Percentiles rank a stretch among this genome's conserved stretches.
Conservation (phyloP, 2,888 invertebrate species). For the Caenorhabditis zanzibari region DNA sequence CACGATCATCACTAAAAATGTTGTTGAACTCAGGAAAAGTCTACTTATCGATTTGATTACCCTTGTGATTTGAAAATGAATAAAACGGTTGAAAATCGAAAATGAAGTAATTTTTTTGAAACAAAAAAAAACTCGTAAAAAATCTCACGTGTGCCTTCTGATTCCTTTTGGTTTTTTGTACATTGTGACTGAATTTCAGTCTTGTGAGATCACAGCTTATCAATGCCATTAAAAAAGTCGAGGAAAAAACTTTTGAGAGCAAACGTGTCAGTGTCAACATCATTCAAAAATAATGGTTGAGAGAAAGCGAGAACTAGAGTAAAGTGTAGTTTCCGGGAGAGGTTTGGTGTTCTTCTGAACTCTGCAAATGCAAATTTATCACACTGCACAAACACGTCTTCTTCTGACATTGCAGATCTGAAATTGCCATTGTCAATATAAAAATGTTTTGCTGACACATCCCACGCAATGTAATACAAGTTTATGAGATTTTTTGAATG, state of each 20-base stretch:
- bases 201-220: constrained; percentile 30
- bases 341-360: too few relatives aligned
- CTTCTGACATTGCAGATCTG: not conserved
- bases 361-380: not conserved
- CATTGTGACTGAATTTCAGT: constrained; percentile 24
- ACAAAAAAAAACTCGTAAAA: too few relatives aligned
- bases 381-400: not conserved
- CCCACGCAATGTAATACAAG: not conserved
- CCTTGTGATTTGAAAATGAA: constrained; percentile 4
- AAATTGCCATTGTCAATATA: not conserved
- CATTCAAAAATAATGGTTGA: constrained; percentile 19
- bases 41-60: constrained; percentile 2
- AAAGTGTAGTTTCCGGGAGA: constrained; percentile 19
- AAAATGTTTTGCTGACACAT: not conserved
- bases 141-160: constrained; percentile 11
- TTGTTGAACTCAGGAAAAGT: not conserved
- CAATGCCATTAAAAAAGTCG: constrained; percentile 15
- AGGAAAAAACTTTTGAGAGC: constrained; percentile 33
- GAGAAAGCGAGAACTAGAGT: not conserved
- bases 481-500: too few relatives aligned
- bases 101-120: not conserved
- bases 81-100: not conserved
- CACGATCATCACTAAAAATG: constrained; percentile 23
- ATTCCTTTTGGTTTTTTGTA: not conserved
- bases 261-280: constrained; percentile 39